These are phyloP conservation scores for Neolamprologus tretocephalus DNA, from an alignment of 2,113 vertebrate species.

Conservation along the genomic window DNA sequence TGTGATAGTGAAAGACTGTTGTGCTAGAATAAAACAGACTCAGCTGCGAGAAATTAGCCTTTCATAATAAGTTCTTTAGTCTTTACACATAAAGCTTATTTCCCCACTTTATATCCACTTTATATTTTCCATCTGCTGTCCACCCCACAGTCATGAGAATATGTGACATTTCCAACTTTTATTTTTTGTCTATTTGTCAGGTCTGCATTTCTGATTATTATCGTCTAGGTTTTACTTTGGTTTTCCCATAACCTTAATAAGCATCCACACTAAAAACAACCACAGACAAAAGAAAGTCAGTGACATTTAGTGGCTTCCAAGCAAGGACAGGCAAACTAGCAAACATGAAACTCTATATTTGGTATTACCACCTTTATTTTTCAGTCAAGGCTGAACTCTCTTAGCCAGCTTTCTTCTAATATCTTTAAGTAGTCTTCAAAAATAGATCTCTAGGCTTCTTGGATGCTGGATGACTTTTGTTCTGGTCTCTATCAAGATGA, in stretches of 20 bases:
- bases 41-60: background rate
- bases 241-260: background rate
- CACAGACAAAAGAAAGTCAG: background rate
- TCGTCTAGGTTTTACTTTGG: background rate
- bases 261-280: background rate
- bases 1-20: background rate
- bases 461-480: background rate
- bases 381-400: background rate
- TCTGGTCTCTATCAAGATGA: background rate
- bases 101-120: background rate
- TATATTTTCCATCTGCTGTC: background rate
- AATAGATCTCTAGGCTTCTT: background rate
- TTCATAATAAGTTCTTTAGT: background rate
- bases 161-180: background rate
- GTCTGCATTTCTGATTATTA: background rate
- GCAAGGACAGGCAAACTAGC: background rate
- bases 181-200: background rate
- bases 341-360: background rate
- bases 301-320: background rate
- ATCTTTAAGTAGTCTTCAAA: background rate
- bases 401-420: background rate
- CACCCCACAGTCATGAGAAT: background rate
- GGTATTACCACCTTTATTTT: background rate
- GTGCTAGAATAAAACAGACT: background rate
- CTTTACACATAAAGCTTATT: background rate